Evolutionary conservation across 2,888 invertebrate species (phyloP).

Genomic region (Eristalinus sepulchralis): DNA sequence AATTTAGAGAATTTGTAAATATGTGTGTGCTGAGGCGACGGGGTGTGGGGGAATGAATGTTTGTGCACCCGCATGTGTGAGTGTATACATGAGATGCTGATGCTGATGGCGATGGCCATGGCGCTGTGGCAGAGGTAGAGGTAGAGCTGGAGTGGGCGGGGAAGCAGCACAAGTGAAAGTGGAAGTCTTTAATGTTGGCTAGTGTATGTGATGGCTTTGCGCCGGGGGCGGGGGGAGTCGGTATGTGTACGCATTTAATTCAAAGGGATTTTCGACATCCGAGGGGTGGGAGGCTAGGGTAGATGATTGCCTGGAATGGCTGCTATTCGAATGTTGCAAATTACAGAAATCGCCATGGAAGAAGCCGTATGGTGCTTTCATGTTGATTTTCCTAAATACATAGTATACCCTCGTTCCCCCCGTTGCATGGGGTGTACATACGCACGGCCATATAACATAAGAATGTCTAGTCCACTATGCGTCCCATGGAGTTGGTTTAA

Average conservation of each 20-base stretch:
- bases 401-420: conserved; percentile 31
- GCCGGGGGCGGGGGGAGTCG: conserved; percentile 1
- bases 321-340: conserved; percentile 71
- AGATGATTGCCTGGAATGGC: conserved; percentile 59
- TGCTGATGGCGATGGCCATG: conserved; percentile 34
- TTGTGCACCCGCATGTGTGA: conserved; percentile 12
- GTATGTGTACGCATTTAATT: conserved; percentile 70
- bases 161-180: neutral
- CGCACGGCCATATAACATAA: conserved; percentile 27
- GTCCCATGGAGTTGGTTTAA: conserved; percentile 63
- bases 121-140: neutral
- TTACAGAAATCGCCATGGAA: conserved; percentile 71
- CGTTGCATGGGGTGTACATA: neutral
- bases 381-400: conserved; percentile 64
- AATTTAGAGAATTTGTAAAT: conserved; percentile 71
- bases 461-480: conserved; percentile 71
- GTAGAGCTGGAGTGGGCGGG: neutral
- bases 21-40: neutral
- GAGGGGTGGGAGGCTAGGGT: conserved; percentile 16
- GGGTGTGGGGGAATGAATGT: neutral
- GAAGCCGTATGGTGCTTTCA: conserved; percentile 70
- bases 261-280: conserved; percentile 60
- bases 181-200: conserved; percentile 56
- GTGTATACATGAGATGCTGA: conserved; percentile 33
- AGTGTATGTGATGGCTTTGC: conserved; percentile 31